Evolutionary conservation across 2,888 invertebrate genomes (phyloP), one percentile per base, ranked within the genome.

Genomic region (Habroteleia sp.): DNA sequence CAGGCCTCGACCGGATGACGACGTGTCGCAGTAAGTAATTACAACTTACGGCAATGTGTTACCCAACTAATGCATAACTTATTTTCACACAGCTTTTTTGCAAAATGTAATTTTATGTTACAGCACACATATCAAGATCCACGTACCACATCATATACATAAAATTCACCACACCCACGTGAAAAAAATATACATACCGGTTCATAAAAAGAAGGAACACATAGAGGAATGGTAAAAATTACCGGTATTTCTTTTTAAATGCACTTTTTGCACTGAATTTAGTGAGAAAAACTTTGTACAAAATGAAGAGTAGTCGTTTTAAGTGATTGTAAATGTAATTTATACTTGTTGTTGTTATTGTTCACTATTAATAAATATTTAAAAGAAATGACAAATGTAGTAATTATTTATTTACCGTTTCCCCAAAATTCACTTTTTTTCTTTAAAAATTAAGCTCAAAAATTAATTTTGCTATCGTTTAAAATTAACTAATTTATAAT

Each of bases 51-150:
- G n/a, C n/a, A n/a, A n/a, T n/a, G n/a, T n/a, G n/a, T n/a, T n/a
- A n/a, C n/a, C n/a, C n/a, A n/a, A n/a, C n/a, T n/a, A 20, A 20
- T 20, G 5, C 8, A 10, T 3, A 20, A 20, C 8, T 10, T 10
- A n/a, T n/a, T n/a, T n/a, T n/a, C n/a, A n/a, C n/a, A n/a, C n/a
- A n/a, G n/a, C 25, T 25, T 13, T 11, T 7, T 16, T 33, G n/a
- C n/a, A 13, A 20, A 10, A 29, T 29, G 10, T 25, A 29, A 29
- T 46, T 68, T 58, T 50, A 1, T 31, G 17, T 84, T 83, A 13
- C 77, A 87, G 87, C 76, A 83, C 84, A 0, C 86, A 86, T 56
- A 78, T 87, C 27, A 80, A 83, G 58, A 86, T 87, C 11, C 85
- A 85, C 27, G 84, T 86, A 7, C 87, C 87, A 3, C 81, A 83